A percentile compares a stretch with the other conserved stretches of the same genome.
Conservation (phyloP, 2,113 vertebrate genomes). For the Vidua macroura region DNA sequence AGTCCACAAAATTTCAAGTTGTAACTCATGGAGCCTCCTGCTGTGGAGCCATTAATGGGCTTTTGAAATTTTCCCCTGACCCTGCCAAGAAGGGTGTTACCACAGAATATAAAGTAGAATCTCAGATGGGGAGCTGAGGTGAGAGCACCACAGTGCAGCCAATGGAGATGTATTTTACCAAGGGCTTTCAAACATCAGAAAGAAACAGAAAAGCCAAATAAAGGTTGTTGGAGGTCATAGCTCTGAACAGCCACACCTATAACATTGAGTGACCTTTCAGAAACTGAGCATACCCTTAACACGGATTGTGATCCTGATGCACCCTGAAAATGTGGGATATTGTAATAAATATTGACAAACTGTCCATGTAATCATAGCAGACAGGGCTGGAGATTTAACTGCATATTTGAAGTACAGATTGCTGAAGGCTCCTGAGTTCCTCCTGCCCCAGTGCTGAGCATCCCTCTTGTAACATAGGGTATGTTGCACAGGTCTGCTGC, state of each 20-base stretch:
- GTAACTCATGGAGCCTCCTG: neutral
- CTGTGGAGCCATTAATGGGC: neutral
- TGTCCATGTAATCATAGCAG: neutral
- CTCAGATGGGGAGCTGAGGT: neutral
- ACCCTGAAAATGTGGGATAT: neutral
- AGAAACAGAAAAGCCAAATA: neutral
- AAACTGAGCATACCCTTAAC: neutral
- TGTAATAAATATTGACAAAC: neutral
- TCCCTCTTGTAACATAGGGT: neutral
- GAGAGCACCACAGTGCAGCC: neutral
- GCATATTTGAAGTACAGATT: neutral
- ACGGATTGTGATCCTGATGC: neutral
- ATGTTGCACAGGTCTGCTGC: neutral
- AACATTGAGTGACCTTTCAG: neutral
- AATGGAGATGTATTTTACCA: neutral
- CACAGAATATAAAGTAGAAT: neutral
- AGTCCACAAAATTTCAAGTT: neutral
- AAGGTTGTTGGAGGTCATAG: neutral
- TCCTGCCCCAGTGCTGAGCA: neutral
- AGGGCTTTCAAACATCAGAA: neutral
- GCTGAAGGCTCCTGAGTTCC: neutral
- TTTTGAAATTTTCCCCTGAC: neutral
- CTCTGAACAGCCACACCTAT: neutral
- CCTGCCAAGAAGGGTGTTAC: neutral
- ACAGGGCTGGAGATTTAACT: neutral